Evolutionary conservation across 1,140 invertebrate genomes (phyloP).

Genomic region (Neelides sp.): DNA sequence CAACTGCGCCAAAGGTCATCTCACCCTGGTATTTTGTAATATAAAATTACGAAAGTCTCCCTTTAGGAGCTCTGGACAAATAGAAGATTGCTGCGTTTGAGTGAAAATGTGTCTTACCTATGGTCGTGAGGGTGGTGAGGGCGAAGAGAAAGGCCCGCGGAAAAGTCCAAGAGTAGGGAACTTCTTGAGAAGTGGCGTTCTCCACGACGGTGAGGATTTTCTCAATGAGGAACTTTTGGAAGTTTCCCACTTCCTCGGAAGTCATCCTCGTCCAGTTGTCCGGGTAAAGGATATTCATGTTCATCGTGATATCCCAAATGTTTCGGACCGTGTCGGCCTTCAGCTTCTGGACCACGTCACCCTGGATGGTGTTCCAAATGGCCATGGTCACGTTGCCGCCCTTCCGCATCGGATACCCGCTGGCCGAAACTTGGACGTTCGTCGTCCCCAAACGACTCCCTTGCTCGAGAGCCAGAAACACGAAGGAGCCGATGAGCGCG

Average conservation of each 20-base stretch:
- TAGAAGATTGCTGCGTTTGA: too few species aligned
- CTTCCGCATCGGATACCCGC: conserved; percentile 34
- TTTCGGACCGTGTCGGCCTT: conserved; percentile 58
- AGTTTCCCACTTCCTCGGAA: conserved; percentile 70
- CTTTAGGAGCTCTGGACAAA: too few species aligned
- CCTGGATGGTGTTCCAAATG: conserved; percentile 22
- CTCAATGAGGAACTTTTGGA: conserved; percentile 73
- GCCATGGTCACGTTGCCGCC: conserved; percentile 20
- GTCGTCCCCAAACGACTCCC: conserved; percentile 46
- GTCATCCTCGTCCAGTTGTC: conserved; percentile 86
- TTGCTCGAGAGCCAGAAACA: conserved; percentile 80
- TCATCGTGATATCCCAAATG: conserved; percentile 90
- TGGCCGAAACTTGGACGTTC: conserved; percentile 40
- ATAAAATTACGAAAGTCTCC: too few species aligned
- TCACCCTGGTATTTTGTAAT: too few species aligned
- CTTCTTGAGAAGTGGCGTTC: conserved; percentile 42
- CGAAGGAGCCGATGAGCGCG: conserved; percentile 79
- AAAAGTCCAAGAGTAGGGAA: conserved; percentile 74
- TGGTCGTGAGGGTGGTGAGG: conserved; percentile 86
- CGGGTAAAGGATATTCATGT: conserved; percentile 81
- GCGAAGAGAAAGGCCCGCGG: conserved; percentile 90
- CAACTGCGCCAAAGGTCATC: too few species aligned
- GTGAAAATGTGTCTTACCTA: conserved; percentile 79
- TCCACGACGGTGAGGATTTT: conserved; percentile 61
- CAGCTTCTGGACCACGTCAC: conserved; percentile 27